Base-by-base conservation (phyloP, 2,797 vertebrate species). In the Trematomus bernacchii region DNA sequence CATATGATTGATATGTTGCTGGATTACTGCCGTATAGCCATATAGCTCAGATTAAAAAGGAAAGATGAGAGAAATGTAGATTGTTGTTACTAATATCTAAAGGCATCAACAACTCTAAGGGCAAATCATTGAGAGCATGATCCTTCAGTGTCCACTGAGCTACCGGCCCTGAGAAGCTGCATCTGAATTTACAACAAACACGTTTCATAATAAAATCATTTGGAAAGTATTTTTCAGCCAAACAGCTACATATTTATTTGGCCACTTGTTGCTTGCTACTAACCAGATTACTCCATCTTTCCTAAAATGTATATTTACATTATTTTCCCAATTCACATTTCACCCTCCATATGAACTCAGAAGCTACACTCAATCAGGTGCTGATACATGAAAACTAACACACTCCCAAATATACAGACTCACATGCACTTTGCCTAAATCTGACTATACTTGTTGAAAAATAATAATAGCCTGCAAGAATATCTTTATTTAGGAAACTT, bases 191-290 rank as follows among this genome's bases (percentile, higher is more conserved):
- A 71, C 71, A 78, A 64, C 60, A 83, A 87, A 81, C 77, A 60
- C 65, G 76, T 80, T 85, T 70, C 53, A 88, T 71, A 58, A 73
- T 63, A 69, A 83, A 85, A 83, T 79, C 5, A 79, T 86, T 80
- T 72, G 79, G 80, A 91, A 87, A 84, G 58, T 61, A 55, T 68
- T 80, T 85, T 79, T 77, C 3, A 61, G 70, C 59, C 79, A 88
- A 77, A 57, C 46, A 71, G 13, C 52, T 76, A 79, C 71, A 51
- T 76, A 85, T 73, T 64, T 88, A 81, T 85, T 66, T 71, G 46
- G 64, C 55, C 79, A 60, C 79, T 82, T 69, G 74, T 19, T 85
- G 58, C 82, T 73, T 46, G 76, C 76, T 73, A 74, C 30, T 52
- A 61, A 68, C 47, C 52, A 62, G 30, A 66, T 73, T 73, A 67